Conservation (phyloP, 2,888 invertebrate genomes). For the Dolichomitus sp. region DNA sequence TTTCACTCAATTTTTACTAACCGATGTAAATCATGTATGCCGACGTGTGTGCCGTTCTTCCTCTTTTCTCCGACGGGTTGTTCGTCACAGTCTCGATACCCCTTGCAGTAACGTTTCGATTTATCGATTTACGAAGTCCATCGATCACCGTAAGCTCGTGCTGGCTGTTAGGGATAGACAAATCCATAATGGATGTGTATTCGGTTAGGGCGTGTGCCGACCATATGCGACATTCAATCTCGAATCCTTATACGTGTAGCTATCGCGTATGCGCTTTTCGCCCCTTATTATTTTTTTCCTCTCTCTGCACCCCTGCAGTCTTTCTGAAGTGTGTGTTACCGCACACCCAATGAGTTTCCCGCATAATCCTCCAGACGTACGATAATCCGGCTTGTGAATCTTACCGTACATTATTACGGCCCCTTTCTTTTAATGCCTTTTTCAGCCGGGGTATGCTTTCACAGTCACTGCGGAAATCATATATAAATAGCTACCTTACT, state of each 20-base stretch:
- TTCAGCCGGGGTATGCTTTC: background rate
- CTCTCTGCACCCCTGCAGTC: slow-evolving; percentile 5
- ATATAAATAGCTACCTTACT: background rate
- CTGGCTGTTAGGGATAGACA: slow-evolving; percentile 37
- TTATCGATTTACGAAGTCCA: slow-evolving; percentile 63
- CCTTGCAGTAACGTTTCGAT: slow-evolving; percentile 35
- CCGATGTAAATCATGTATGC: slow-evolving; percentile 43
- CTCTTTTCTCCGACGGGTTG: background rate
- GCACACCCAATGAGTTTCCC: slow-evolving; percentile 2
- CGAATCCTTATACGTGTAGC: slow-evolving; percentile 59
- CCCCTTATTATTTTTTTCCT: slow-evolving; percentile 59
- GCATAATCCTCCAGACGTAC: slow-evolving; percentile 48
- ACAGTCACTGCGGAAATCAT: background rate
- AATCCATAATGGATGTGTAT: slow-evolving; percentile 62
- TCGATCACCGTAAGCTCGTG: slow-evolving; percentile 60
- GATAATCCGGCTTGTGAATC: slow-evolving; percentile 56
- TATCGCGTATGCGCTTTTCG: slow-evolving; percentile 32
- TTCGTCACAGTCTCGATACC: background rate
- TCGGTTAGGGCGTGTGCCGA: slow-evolving; percentile 9
- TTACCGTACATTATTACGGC: slow-evolving; percentile 55
- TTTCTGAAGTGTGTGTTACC: background rate
- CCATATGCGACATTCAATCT: slow-evolving; percentile 54
- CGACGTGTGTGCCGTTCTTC: slow-evolving; percentile 24
- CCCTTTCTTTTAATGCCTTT: slow-evolving; percentile 42
- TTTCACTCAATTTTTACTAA: slow-evolving; percentile 33